phyloP scores from a whole-genome alignment of 2,113 vertebrate species.

The Gobiocypris rarus region DNA sequence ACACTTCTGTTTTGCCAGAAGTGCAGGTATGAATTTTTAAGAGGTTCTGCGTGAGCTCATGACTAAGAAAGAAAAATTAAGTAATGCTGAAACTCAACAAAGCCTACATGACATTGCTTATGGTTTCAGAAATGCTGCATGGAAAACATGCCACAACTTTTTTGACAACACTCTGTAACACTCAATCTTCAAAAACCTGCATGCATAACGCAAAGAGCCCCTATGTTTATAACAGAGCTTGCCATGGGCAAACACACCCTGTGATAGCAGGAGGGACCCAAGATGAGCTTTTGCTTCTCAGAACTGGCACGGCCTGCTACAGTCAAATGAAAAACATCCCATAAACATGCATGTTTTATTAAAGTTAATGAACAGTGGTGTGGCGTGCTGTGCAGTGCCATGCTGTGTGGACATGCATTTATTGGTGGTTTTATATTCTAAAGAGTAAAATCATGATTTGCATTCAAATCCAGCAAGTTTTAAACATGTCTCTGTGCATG shows the following conservation, averaged over 20 bases:
- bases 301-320: not conserved
- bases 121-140: not conserved
- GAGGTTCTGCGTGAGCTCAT: not conserved
- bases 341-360: slow-evolving; percentile 31
- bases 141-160: not conserved
- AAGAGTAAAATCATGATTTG: slow-evolving; percentile 5
- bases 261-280: not conserved
- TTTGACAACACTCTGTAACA: not conserved
- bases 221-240: slow-evolving; percentile 6
- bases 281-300: slow-evolving; percentile 20
- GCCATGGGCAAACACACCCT: not conserved
- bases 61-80: slow-evolving; percentile 27
- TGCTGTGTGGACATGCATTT: not conserved
- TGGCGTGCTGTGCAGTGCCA: not conserved
- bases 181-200: not conserved
- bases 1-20: slow-evolving; percentile 2
- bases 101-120: not conserved
- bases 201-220: not conserved
- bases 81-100: slow-evolving; percentile 1
- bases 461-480: slow-evolving; percentile 7
- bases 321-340: not conserved
- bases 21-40: slow-evolving; percentile 35
- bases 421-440: not conserved
- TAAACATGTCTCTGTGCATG: not conserved
- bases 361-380: not conserved